Evolutionary conservation across 1,140 invertebrate species (phyloP), one percentile per base, ranked within the genome.

Genomic region (Sycophaga agraensis): DNA sequence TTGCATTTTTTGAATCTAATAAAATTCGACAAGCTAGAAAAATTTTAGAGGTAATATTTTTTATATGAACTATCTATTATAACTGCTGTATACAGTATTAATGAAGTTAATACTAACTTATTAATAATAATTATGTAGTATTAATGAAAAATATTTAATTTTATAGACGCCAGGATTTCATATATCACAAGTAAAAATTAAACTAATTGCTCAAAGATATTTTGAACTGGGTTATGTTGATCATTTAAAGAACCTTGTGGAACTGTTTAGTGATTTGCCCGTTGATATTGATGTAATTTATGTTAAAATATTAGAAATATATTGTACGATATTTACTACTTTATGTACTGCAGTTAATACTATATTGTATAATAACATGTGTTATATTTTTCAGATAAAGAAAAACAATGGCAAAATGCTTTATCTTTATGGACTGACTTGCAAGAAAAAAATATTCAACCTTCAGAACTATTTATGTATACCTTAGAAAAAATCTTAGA

Each of bases 1-100:
- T 92, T 57, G 84, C 86, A 1, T 94, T 94, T 74, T 81, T 94
- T 9, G 90, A 93, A 70, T 89, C 88, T 68, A 89, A 89, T 1
- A 81, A 88, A 42, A 71, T 90, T 19, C 77, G 86, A 45, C 91
- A 94, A 74, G 92, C 91, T 1, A 81, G 87, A 42, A 92, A 91
- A 73, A 91, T 95, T 63, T 75, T 95, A 7, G 89, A 92, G 73
- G 84, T 84, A 71, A 53, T n/a, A n/a, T 21, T 11, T 16, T 17
- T 26, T 28, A 26, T 16, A n/a, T 26, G 8, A n/a, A 42, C 17
- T 34, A 42, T 43, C 4, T 31, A 31, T 31, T 31, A 31, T 31
- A 31, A 31, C 11, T 31, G 11, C 28, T 31, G 28, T 31, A n/a
- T n/a, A n/a, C n/a, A 14, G n/a, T 14, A 28, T 26, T 45, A 17